Evolutionary conservation across 2,797 vertebrate species (phyloP), one percentile per base, ranked within the genome.

Genomic region (Eulemur mongoz): DNA sequence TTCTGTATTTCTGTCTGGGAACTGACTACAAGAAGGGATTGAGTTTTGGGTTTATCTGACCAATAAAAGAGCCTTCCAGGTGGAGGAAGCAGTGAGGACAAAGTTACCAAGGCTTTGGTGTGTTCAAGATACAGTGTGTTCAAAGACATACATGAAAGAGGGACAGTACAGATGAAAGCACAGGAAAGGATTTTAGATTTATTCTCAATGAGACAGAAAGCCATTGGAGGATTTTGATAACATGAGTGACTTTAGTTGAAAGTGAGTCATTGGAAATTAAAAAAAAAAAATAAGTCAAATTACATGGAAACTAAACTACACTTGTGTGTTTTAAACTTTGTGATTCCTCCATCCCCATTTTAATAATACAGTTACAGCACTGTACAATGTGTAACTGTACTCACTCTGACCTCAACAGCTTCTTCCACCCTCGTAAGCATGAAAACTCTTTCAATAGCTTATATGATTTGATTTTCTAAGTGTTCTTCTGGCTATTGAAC

Each of bases 361-460:
- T 48, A 81, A 15, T n/a, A 52, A 8, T 18, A 50, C 2, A 65
- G 20, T 91, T 22, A 23, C 1, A 70, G n/a, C 9, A 18, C 14
- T n/a, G 15, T 73, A 43, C 5, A 52, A 6, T 57, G n/a, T 69
- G 35, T 63, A 15, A 5, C 35, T 81, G 12, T 10, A 38, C 75
- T 88, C n/a, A 52, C 17, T 50, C 32, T 88, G 65, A 91, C 30
- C 54, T 86, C 54, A 40, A 45, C 15, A 86, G 35, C 1, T 59
- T 65, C 91, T 89, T 70, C 32, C 59, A 48, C 12, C 40, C 27
- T 67, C 4, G 17, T 94, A 59, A 84, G 40, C 15, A 38, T 65
- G 45, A 93, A 79, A 63, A 65, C 63, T 63, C 17, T 93, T 96
- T 95, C 57, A 96, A 86, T 65, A 89, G 80, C 94, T 94, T 85